These are phyloP conservation scores for Xylophagus ater DNA, from an alignment of 2,888 invertebrate genomes.

Conservation along the genomic window DNA sequence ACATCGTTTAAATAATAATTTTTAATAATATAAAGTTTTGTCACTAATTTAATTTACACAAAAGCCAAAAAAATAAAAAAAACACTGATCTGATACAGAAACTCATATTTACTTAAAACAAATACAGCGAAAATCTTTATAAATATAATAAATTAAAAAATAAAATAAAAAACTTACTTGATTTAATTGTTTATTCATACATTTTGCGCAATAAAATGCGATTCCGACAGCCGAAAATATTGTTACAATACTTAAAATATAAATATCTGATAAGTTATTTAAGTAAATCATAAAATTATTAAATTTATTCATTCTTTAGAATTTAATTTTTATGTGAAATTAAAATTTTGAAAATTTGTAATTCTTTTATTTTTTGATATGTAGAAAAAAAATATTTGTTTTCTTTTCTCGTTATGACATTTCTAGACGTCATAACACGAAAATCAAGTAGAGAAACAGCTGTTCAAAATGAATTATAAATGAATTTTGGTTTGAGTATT, in stretches of 20 bases:
- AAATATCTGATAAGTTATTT: slow-evolving; percentile 12
- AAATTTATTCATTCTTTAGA: slow-evolving; percentile 8
- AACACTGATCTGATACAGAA: neutral
- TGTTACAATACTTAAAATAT: slow-evolving; percentile 8
- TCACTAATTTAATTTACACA: too few species aligned
- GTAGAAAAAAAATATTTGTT: too few species aligned
- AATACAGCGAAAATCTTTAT: neutral
- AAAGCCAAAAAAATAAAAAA: neutral
- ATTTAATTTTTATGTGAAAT: too few species aligned
- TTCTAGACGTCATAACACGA: too few species aligned
- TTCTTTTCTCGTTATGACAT: too few species aligned
- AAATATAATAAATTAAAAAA: neutral
- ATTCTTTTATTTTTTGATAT: too few species aligned
- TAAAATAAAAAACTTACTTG: neutral
- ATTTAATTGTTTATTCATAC: slow-evolving; percentile 6
- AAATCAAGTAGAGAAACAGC: neutral
- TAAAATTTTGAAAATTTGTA: too few species aligned
- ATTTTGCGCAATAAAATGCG: slow-evolving; percentile 5
- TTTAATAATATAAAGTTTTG: too few species aligned
- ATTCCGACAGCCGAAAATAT: slow-evolving; percentile 10
- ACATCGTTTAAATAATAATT: too few species aligned
- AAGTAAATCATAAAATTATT: slow-evolving; percentile 9
- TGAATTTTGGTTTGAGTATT: neutral
- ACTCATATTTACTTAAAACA: neutral
- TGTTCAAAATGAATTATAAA: neutral